Conservation (phyloP, 23 tunicate genomes). For the Halocynthia aurantium region DNA sequence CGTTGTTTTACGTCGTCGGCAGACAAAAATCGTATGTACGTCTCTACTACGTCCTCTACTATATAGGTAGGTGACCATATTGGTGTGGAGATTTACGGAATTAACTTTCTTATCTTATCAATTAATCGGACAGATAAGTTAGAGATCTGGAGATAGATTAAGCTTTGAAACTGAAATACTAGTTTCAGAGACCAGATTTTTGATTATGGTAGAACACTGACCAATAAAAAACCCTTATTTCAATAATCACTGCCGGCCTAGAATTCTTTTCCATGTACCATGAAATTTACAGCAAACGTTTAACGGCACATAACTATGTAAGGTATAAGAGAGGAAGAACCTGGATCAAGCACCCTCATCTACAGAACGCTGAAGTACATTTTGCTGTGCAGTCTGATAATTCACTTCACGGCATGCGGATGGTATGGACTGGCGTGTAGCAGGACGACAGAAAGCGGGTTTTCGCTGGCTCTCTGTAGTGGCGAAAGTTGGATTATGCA, state of each 20-base stretch:
- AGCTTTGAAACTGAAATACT: too few relatives aligned
- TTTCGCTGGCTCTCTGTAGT: slow-evolving; percentile 39
- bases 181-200: too few relatives aligned
- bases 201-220: too few relatives aligned
- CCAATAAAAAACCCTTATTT: too few relatives aligned
- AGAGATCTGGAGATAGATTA: too few relatives aligned
- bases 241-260: too few relatives aligned
- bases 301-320: not conserved
- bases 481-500: slow-evolving; percentile 71
- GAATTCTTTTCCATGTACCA: too few relatives aligned
- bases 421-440: slow-evolving; percentile 79
- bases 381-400: slow-evolving; percentile 32
- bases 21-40: slow-evolving; percentile 63
- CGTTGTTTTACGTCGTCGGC: slow-evolving; percentile 25
- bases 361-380: slow-evolving; percentile 59
- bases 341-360: slow-evolving; percentile 72
- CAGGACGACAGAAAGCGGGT: slow-evolving; percentile 33
- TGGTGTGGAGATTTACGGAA: too few relatives aligned
- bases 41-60: slow-evolving; percentile 64
- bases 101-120: too few relatives aligned
- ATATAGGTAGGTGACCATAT: slow-evolving; percentile 46
- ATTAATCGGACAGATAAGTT: too few relatives aligned
- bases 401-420: slow-evolving; percentile 82
- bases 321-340: slow-evolving; percentile 65
- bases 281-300: too few relatives aligned